These are phyloP conservation scores for Zapornia atra DNA, from an alignment of 2,113 vertebrate genomes.

Conservation along the genomic window DNA sequence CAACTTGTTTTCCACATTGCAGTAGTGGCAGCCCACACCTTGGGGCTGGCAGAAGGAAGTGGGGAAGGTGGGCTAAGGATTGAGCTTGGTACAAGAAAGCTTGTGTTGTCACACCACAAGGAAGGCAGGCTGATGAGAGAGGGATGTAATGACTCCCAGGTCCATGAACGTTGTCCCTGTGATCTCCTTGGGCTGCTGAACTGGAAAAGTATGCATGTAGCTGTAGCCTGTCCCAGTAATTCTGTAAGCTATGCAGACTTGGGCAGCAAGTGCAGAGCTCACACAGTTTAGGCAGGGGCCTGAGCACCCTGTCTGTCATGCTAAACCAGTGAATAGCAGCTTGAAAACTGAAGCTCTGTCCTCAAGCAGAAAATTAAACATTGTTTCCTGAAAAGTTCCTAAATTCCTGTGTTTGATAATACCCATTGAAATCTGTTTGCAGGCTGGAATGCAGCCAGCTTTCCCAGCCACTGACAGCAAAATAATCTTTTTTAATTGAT, in stretches of 20 bases:
- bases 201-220: background rate
- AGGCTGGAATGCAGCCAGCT: background rate
- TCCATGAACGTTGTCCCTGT: rapidly evolving
- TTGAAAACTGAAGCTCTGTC: background rate
- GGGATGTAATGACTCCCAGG: background rate
- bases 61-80: background rate
- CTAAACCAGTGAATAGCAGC: background rate
- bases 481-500: background rate
- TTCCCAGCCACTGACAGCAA: background rate
- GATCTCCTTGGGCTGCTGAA: background rate
- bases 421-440: rapidly evolving
- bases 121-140: background rate
- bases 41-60: background rate
- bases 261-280: background rate
- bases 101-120: rapidly evolving
- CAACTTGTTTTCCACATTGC: rapidly evolving
- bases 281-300: background rate
- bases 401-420: background rate
- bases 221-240: background rate
- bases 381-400: background rate
- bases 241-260: background rate
- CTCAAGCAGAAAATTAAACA: background rate
- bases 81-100: background rate
- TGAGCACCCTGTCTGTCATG: background rate
- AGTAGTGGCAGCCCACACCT: background rate